Evolutionary conservation across 2,888 invertebrate species (phyloP).

Genomic region (Dascillus cervinus): DNA sequence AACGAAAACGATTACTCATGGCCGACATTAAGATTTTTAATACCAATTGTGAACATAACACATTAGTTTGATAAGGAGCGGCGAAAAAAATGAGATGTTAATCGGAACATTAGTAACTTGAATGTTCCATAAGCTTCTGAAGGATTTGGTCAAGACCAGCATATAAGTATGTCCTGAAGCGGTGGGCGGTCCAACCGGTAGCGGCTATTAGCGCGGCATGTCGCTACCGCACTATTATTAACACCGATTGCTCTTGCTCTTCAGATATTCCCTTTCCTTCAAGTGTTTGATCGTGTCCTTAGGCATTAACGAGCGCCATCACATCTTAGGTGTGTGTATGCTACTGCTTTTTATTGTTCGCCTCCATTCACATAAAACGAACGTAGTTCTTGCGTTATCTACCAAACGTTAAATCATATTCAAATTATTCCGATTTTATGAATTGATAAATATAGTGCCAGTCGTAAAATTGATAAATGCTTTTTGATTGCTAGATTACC

Average conservation of each 20-base stretch:
- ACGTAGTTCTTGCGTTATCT: slow-evolving; percentile 6
- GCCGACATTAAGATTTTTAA: no score
- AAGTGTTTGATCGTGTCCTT: background rate
- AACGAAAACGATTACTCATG: no score
- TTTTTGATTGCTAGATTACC: no score
- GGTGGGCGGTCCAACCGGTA: slow-evolving; percentile 15
- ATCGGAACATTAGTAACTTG: no score
- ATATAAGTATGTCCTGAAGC: slow-evolving; percentile 10
- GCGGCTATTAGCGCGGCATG: slow-evolving; percentile 16
- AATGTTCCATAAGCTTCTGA: no score
- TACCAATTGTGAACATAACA: no score
- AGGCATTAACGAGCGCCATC: background rate
- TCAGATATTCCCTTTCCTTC: background rate
- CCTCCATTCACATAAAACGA: background rate
- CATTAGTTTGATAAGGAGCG: no score
- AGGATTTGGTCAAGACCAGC: background rate
- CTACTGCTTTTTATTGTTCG: background rate
- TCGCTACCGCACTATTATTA: slow-evolving; percentile 15
- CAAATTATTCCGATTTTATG: slow-evolving; percentile 10
- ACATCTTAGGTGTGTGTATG: background rate
- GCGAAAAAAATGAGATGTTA: no score
- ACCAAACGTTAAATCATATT: slow-evolving; percentile 8
- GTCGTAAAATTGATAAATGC: slow-evolving; percentile 11
- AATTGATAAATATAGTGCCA: slow-evolving; percentile 6
- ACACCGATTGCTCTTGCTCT: slow-evolving; percentile 11